Base-by-base conservation (phyloP, 2,113 vertebrate genomes). In the Alectura lathami region DNA sequence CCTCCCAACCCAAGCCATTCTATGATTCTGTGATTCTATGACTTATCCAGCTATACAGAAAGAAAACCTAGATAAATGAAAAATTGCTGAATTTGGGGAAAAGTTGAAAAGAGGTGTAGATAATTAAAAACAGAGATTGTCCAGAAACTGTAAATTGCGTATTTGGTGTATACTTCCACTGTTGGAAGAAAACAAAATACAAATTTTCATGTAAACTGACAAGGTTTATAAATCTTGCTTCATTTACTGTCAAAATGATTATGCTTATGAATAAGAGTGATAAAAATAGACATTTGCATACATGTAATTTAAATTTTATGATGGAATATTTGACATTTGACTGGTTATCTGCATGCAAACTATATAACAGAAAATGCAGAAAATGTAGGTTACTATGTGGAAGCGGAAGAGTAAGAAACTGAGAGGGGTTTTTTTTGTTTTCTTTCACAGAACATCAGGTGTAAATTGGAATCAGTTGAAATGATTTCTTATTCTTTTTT, bases 61-160 rank as follows among this genome's bases (percentile, higher is more conserved):
- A 96, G 50, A 93, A 86, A 78, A 86, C 59, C 15, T 16, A 48
- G 68, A 80, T 92, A 88, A 89, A 26, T 50, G 90, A 92, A 91
- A 94, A 89, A 80, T 81, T 89, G 54, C 93, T 94, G 73, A 94
- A 95, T 94, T 80, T 34, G 91, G 78, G 75, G 68, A 87, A 78
- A 92, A 91, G 66, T 70, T 89, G 34, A 91, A 95, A 88, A 90
- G 77, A 83, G 73, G 8, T 94, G 70, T 96, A 90, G 76, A 75
- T 81, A 67, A 95, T 85, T 74, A 93, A 94, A 95, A 86, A 38
- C 3, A 40, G 38, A 63, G 26, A 9, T 53, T 63, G 16, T 38
- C 81, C 82, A 85, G 96, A 96, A 18, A 42, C 5, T 72, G 10
- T 50, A 63, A 70, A 57, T 30, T 40, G 3, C 60, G 6, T 79